phyloP scores from a whole-genome alignment of 2,113 vertebrate genomes.

The Xiphophorus maculatus region DNA sequence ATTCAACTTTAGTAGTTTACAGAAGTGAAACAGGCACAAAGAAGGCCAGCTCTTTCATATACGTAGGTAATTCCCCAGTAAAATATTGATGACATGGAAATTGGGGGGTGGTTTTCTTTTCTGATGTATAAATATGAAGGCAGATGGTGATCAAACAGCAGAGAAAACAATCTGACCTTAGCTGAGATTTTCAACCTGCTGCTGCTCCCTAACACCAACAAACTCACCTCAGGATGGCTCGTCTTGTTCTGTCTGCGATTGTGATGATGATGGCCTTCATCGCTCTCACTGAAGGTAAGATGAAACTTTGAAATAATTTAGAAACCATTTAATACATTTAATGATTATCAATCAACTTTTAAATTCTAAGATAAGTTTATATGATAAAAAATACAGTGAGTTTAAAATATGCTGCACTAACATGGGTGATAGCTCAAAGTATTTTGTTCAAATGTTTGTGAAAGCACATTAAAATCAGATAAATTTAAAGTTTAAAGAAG shows the following conservation, averaged over 20 bases:
- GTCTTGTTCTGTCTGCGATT: constrained; percentile 56
- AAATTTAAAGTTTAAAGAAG: too few species aligned
- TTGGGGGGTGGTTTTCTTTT: background rate
- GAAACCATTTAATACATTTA: background rate
- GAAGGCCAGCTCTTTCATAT: background rate
- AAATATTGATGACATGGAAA: background rate
- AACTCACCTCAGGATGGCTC: constrained; percentile 65
- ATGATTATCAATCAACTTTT: background rate
- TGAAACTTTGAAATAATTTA: background rate
- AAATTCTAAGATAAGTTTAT: background rate
- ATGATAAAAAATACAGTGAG: background rate
- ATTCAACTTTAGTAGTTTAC: too few species aligned
- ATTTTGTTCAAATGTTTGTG: too few species aligned
- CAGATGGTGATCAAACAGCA: background rate
- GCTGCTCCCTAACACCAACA: background rate
- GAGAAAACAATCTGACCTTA: background rate
- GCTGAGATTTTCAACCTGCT: background rate
- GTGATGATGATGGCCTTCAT: constrained; percentile 63
- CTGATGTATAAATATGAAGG: constrained; percentile 30
- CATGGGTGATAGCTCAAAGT: background rate
- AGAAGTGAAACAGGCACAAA: background rate
- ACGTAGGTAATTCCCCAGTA: background rate
- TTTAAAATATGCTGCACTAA: background rate
- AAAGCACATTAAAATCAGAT: too few species aligned
- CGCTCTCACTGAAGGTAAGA: constrained; percentile 71